phyloP scores from a whole-genome alignment of 1,140 invertebrate genomes.

The Octopus bimaculoides region DNA sequence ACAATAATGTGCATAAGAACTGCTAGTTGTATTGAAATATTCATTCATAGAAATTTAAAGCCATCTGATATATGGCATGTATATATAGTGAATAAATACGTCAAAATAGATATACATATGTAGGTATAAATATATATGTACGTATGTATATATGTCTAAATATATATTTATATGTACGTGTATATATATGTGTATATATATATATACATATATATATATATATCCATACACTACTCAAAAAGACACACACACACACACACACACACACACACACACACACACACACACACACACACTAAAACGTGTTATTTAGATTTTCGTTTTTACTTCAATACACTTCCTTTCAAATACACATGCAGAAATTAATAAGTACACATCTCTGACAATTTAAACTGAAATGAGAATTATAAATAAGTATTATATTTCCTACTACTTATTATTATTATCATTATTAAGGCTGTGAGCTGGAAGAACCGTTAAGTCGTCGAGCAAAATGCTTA shows the following conservation, averaged over 20 bases:
- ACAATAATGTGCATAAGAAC: too few species aligned
- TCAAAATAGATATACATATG: neutral
- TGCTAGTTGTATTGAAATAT: too few species aligned
- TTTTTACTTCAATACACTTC: neutral
- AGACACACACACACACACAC: slow-evolving; percentile 13
- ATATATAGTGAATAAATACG: neutral
- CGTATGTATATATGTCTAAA: neutral
- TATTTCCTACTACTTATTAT: too few species aligned
- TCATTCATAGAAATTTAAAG: too few species aligned
- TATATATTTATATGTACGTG: neutral
- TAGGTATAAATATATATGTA: neutral
- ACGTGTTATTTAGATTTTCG: neutral
- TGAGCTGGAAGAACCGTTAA: too few species aligned
- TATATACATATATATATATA: slow-evolving; percentile 3
- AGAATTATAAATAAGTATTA: too few species aligned
- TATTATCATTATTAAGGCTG: too few species aligned
- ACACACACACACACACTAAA: slow-evolving; percentile 12
- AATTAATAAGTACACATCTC: neutral
- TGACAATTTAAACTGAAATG: too few species aligned
- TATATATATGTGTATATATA: neutral
- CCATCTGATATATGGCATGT: neutral
- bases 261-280: slow-evolving; percentile 12
- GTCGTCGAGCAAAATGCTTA: too few species aligned
- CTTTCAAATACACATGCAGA: neutral
- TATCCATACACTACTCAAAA: neutral